Percentiles rank a stretch among this genome's conserved stretches.
phyloP scores from a whole-genome alignment of 2,113 vertebrate species.

The Notechis scutatus region DNA sequence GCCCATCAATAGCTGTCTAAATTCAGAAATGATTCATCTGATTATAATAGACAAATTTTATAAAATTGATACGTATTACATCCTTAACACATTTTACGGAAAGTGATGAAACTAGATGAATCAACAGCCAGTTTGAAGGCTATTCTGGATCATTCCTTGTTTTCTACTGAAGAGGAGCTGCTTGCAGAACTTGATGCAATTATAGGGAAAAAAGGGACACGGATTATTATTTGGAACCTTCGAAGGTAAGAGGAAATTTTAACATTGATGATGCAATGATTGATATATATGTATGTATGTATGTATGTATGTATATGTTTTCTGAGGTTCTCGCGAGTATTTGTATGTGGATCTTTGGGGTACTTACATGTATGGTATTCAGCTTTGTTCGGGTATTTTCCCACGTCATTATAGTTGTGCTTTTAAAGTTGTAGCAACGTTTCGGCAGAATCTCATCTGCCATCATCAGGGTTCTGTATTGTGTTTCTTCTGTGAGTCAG shows the following conservation, averaged over 20 bases:
- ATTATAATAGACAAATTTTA: not conserved
- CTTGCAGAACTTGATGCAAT: conserved; percentile 81
- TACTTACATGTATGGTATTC: no score
- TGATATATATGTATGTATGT: no score
- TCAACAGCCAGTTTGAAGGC: conserved; percentile 78
- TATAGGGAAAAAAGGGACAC: conserved; percentile 78
- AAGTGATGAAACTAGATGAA: conserved; percentile 68
- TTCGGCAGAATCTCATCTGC: no score
- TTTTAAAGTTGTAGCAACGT: no score
- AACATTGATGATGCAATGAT: not conserved
- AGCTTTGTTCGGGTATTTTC: no score
- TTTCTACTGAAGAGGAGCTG: conserved; percentile 76
- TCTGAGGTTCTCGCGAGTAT: no score
- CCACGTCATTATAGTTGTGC: no score
- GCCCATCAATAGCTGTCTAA: not conserved
- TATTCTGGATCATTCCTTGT: conserved; percentile 83
- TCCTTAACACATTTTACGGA: conserved; percentile 79
- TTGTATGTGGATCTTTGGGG: no score
- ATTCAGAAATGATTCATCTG: not conserved
- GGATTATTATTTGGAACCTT: conserved; percentile 96
- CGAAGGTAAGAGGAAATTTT: conserved; percentile 71
- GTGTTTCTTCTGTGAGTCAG: no score
- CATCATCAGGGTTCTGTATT: no score
- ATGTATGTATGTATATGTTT: no score
- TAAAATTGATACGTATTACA: not conserved